A percentile compares a stretch with the other conserved stretches of the same genome.
phyloP scores from a whole-genome alignment of 1,140 invertebrate species.

The Solenopsis invicta region DNA sequence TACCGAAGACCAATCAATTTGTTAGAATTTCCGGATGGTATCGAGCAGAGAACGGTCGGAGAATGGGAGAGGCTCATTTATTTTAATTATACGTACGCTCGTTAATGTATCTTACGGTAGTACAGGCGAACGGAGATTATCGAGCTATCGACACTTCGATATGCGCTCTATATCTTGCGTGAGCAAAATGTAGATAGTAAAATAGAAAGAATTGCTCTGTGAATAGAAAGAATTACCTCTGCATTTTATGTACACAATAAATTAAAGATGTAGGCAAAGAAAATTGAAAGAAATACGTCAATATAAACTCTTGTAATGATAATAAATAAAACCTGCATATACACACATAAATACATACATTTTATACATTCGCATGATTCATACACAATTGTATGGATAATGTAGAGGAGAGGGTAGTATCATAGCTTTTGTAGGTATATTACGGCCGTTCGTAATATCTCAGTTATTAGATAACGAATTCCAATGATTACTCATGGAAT shows the following conservation, averaged over 20 bases:
- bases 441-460: too few relatives aligned
- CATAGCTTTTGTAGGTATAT: too few relatives aligned
- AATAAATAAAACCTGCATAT: slow-evolving; percentile 6
- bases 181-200: slow-evolving; percentile 26
- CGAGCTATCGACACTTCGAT: slow-evolving; percentile 28
- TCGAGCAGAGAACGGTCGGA: slow-evolving; percentile 5
- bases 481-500: too few relatives aligned
- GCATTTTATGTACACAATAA: too few relatives aligned
- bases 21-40: slow-evolving; percentile 72
- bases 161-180: neutral
- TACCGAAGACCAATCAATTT: slow-evolving; percentile 68
- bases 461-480: too few relatives aligned
- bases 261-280: neutral
- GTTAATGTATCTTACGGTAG: slow-evolving; percentile 67
- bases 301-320: slow-evolving; percentile 26
- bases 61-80: slow-evolving; percentile 58
- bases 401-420: too few relatives aligned
- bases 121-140: slow-evolving; percentile 51
- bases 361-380: neutral
- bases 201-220: slow-evolving; percentile 27
- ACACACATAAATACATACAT: neutral
- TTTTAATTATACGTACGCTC: slow-evolving; percentile 70
- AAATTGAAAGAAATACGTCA: slow-evolving; percentile 29
- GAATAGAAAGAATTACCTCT: too few relatives aligned
- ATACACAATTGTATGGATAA: too few relatives aligned